A percentile compares a stretch with the other conserved stretches of the same genome.
Evolutionary conservation across 2,888 invertebrate genomes (phyloP).

Genomic region (Sarcophaga caerulescens): DNA sequence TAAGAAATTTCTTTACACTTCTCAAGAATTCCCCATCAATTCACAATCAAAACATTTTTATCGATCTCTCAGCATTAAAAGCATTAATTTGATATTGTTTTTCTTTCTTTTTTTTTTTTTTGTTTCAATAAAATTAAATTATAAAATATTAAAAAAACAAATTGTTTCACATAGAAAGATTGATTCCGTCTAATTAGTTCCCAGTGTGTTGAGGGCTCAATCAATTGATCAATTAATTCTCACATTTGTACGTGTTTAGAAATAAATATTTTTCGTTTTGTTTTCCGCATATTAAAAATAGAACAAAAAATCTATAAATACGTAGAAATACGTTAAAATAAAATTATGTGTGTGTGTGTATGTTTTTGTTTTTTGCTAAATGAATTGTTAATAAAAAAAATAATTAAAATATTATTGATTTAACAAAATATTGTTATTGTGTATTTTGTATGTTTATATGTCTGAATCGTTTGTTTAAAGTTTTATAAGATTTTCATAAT

Average conservation of each 20-base stretch:
- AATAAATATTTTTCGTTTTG: constrained; percentile 16
- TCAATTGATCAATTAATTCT: constrained; percentile 18
- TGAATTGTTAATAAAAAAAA: constrained; percentile 16
- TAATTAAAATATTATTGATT: constrained; percentile 33
- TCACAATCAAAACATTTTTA: no score
- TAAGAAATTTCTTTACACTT: no score
- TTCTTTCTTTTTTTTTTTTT: background rate
- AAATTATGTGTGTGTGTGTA: background rate
- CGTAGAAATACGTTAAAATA: background rate
- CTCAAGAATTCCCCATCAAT: no score
- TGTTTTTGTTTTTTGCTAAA: background rate
- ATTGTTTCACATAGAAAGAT: background rate
- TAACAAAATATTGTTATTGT: background rate
- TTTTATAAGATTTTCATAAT: constrained; percentile 33
- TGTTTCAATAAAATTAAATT: background rate
- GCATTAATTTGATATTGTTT: background rate
- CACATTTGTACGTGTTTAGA: constrained; percentile 19
- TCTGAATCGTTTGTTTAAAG: background rate
- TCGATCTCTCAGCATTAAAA: no score
- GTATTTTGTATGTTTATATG: background rate
- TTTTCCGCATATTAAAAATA: background rate
- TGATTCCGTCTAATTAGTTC: background rate
- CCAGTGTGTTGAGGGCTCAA: background rate
- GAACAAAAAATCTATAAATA: constrained; percentile 15
- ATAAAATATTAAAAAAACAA: background rate